phyloP scores from a whole-genome alignment of 2,888 invertebrate species.

The Nephrotoma flavescens region DNA sequence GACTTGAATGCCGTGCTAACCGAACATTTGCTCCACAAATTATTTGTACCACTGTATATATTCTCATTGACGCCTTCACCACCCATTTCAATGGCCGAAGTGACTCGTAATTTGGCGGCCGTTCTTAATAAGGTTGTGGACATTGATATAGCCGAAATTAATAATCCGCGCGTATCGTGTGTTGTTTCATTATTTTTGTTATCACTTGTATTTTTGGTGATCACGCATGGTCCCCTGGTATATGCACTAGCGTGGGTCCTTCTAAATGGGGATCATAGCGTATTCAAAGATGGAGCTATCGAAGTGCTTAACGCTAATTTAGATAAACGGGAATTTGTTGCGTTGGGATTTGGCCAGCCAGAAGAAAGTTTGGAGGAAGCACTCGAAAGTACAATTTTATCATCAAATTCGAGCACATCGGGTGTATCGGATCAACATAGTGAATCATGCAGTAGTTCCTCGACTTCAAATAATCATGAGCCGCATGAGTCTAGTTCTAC shows the following conservation, averaged over 20 bases:
- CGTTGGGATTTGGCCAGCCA: conserved; percentile 52
- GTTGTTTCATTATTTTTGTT: conserved; percentile 82
- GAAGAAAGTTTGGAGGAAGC: conserved; percentile 63
- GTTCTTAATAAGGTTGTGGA: conserved; percentile 43
- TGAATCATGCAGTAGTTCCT: conserved; percentile 2
- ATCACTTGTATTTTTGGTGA: conserved; percentile 89
- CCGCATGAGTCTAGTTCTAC: conserved; percentile 1
- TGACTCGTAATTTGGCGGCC: conserved; percentile 48
- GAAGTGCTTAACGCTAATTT: conserved; percentile 51
- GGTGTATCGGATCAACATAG: conserved; percentile 6
- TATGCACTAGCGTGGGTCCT: conserved; percentile 83
- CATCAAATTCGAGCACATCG: conserved; percentile 13
- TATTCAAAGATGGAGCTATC: conserved; percentile 52
- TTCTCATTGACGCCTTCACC: conserved; percentile 60
- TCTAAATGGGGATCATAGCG: conserved; percentile 62
- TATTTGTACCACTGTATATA: conserved; percentile 86
- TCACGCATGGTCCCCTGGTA: conserved; percentile 81
- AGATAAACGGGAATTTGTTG: conserved; percentile 39
- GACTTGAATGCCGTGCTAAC: conserved; percentile 87
- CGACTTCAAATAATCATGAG: conserved; percentile 11
- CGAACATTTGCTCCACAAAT: conserved; percentile 83
- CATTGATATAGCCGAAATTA: conserved; percentile 40
- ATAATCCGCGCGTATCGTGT: conserved; percentile 65
- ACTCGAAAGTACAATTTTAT: conserved; percentile 36
- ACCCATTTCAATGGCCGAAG: conserved; percentile 38